Evolutionary conservation across 2,888 invertebrate species (phyloP).

Genomic region (Crossocerus cetratus): DNA sequence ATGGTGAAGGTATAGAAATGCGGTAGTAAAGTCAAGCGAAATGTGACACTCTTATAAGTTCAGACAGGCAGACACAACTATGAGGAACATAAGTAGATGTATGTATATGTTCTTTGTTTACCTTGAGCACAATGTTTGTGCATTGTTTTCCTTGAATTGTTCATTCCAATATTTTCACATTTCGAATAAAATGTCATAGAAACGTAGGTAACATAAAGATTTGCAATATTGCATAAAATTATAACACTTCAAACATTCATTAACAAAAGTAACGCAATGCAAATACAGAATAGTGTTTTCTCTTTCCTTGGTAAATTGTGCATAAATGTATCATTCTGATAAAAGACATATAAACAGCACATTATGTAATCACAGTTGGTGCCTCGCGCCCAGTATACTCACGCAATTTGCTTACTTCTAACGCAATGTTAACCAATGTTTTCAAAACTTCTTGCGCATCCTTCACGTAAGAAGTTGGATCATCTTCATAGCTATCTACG

Average conservation of each 20-base stretch:
- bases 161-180: not conserved
- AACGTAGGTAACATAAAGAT: not conserved
- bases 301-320: constrained; percentile 1
- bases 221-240: not conserved
- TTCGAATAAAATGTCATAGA: not conserved
- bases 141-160: not conserved
- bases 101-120: too few species aligned
- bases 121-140: too few species aligned
- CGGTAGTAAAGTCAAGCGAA: too few species aligned
- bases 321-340: constrained; percentile 13
- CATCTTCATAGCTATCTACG: constrained; percentile 94
- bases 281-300: not conserved
- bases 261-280: not conserved
- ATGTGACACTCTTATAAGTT: too few species aligned
- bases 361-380: constrained; percentile 95
- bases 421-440: constrained; percentile 92
- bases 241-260: not conserved
- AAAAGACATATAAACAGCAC: not conserved
- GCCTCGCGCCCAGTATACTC: constrained; percentile 92
- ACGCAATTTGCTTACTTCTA: constrained; percentile 88
- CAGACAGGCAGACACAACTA: too few species aligned
- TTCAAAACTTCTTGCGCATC: constrained; percentile 83
- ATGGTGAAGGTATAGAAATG: too few species aligned
- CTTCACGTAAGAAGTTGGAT: constrained; percentile 70
- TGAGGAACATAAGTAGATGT: too few species aligned